phyloP scores from a whole-genome alignment of 2,888 invertebrate genomes.

The Hololepta plana region DNA sequence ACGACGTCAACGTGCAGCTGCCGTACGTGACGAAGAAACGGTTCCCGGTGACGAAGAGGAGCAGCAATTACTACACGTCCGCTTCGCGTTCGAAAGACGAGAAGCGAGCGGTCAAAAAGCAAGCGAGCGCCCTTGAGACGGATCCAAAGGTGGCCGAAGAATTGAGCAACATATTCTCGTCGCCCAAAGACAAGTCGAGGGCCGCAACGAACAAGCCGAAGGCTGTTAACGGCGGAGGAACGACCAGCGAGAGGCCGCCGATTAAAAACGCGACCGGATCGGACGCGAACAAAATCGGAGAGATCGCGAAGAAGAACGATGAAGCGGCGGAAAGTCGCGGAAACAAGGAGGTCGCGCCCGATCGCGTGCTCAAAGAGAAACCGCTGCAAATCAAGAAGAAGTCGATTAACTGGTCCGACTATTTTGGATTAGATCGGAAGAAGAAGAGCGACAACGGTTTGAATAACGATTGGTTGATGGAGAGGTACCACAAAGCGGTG shows the following conservation, averaged over 20 bases:
- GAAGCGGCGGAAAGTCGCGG: constrained; percentile 5
- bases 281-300: constrained; percentile 5
- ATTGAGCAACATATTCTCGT: constrained; percentile 41
- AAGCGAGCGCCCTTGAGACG: constrained; percentile 28
- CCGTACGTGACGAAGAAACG: constrained; percentile 27
- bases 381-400: constrained; percentile 46
- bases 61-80: constrained; percentile 24
- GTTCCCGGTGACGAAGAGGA: constrained; percentile 49
- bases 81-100: constrained; percentile 6
- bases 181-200: constrained; percentile 23
- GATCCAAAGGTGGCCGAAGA: constrained; percentile 54
- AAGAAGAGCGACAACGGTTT: constrained; percentile 39
- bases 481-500: constrained; percentile 36
- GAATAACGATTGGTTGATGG: constrained; percentile 36
- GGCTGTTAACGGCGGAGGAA: constrained; percentile 9
- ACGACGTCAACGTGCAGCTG: constrained; percentile 7
- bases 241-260: constrained; percentile 8
- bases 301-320: constrained; percentile 10
- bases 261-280: constrained; percentile 1
- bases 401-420: constrained; percentile 72
- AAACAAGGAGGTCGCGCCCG: constrained; percentile 3
- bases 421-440: constrained; percentile 69
- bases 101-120: constrained; percentile 10
- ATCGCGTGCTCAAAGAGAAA: constrained; percentile 21
- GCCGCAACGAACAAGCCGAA: constrained; percentile 9